Conservation (phyloP, 2,113 vertebrate genomes). For the Heterotis niloticus region DNA sequence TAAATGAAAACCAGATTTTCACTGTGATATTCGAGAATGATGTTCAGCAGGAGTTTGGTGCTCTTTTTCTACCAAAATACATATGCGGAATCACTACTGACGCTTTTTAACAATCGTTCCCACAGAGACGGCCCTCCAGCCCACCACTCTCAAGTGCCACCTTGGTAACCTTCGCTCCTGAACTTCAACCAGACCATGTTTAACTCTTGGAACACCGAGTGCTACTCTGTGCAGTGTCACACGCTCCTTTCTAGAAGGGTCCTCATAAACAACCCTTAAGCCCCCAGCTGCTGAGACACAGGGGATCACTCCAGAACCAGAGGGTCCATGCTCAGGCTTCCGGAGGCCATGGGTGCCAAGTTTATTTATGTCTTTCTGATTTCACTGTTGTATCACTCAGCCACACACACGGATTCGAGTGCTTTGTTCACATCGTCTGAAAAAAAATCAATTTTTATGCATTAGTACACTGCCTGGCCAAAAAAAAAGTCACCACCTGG, state of each 20-base stretch:
- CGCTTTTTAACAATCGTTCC: background rate
- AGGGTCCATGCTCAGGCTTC: background rate
- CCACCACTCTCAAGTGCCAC: background rate
- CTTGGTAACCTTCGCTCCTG: background rate
- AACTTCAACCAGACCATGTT: slow-evolving; percentile 3
- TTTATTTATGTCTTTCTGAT: background rate
- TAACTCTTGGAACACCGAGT: slow-evolving; percentile 17
- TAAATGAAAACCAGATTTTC: slow-evolving; percentile 52
- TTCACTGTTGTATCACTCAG: too few species aligned
- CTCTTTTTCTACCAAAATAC: background rate
- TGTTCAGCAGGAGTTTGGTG: background rate
- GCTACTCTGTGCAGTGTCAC: slow-evolving; percentile 20
- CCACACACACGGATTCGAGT: too few species aligned
- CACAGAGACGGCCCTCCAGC: background rate
- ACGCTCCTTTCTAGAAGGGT: slow-evolving; percentile 36
- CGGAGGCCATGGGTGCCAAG: background rate
- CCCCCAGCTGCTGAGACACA: slow-evolving; percentile 34
- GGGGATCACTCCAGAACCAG: background rate
- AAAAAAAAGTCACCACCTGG: too few species aligned
- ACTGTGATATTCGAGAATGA: slow-evolving; percentile 47
- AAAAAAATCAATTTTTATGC: too few species aligned
- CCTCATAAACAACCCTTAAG: slow-evolving; percentile 17
- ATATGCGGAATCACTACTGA: too few species aligned
- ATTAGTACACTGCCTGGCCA: too few species aligned
- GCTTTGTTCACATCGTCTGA: too few species aligned